A percentile compares a stretch with the other conserved stretches of the same genome.
Evolutionary conservation across 2,113 vertebrate genomes (phyloP).

Genomic region (Callorhinus ursinus): DNA sequence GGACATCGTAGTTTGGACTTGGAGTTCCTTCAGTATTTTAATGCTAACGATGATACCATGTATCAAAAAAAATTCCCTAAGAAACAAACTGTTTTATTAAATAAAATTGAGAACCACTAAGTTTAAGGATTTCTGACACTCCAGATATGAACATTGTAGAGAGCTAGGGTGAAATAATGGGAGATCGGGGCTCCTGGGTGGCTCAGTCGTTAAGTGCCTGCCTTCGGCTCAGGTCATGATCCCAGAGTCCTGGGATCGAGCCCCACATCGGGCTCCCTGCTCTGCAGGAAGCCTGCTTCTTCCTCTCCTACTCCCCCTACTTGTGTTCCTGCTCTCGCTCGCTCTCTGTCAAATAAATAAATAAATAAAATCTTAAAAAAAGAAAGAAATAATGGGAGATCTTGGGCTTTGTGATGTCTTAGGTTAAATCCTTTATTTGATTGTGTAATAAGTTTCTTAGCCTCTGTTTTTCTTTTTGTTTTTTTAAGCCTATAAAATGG

Average conservation of each 20-base stretch:
- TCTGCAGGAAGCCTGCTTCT: too few species aligned
- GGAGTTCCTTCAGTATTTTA: constrained; percentile 45
- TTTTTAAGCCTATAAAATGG: neutral
- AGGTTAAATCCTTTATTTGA: constrained; percentile 47
- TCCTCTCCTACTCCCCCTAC: too few species aligned
- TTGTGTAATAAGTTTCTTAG: neutral
- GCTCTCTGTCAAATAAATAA: too few species aligned
- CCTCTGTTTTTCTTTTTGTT: neutral
- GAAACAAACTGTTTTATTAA: neutral
- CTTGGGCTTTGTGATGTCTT: neutral
- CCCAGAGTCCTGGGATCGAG: too few species aligned
- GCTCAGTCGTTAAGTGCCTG: too few species aligned
- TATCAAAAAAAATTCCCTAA: constrained; percentile 12
- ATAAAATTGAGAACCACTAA: neutral
- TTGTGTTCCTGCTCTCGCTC: too few species aligned
- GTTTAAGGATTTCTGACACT: neutral
- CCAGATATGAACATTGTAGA: neutral
- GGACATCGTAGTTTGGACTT: neutral
- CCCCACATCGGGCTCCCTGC: too few species aligned
- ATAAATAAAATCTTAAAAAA: too few species aligned
- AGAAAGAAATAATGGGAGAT: neutral
- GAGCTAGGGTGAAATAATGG: neutral
- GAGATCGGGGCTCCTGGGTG: neutral
- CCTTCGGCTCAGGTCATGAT: too few species aligned
- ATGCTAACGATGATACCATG: neutral